Conservation (phyloP, 2,113 vertebrate species). For the Pampusana beccarii region DNA sequence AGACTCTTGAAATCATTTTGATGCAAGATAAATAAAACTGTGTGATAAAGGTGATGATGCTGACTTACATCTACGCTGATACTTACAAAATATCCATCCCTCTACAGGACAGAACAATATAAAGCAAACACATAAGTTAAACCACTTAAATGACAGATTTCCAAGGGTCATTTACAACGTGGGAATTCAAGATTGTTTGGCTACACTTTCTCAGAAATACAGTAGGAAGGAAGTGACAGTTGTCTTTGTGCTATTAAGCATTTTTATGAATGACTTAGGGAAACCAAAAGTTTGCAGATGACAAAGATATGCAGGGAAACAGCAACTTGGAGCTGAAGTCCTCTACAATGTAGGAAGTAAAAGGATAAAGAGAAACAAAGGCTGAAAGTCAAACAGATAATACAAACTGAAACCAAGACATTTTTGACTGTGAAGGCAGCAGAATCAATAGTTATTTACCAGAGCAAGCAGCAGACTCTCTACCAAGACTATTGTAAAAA, state of each 20-base stretch:
- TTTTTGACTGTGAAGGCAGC: not conserved
- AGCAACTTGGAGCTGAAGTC: not conserved
- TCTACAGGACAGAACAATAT: not conserved
- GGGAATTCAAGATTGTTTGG: slow-evolving; percentile 1
- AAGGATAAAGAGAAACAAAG: not conserved
- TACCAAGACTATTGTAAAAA: not conserved
- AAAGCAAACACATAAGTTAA: not conserved
- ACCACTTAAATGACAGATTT: not conserved
- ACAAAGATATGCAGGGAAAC: slow-evolving; percentile 3
- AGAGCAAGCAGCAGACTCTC: not conserved
- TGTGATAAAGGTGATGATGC: not conserved
- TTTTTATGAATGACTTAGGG: not conserved
- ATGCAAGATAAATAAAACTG: not conserved
- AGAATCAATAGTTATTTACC: not conserved
- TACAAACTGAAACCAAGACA: not conserved
- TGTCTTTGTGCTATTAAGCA: not conserved
- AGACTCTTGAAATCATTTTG: not conserved
- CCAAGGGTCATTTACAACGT: not conserved
- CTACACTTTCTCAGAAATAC: not conserved
- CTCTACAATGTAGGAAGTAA: not conserved
- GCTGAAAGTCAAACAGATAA: not conserved
- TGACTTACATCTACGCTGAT: not conserved
- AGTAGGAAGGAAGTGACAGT: slow-evolving; percentile 21
- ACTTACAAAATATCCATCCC: not conserved
- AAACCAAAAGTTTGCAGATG: not conserved